Percentiles rank a stretch among this genome's conserved stretches.
phyloP scores from a whole-genome alignment of 2,797 vertebrate species.

The Neosalanx taihuensis region DNA sequence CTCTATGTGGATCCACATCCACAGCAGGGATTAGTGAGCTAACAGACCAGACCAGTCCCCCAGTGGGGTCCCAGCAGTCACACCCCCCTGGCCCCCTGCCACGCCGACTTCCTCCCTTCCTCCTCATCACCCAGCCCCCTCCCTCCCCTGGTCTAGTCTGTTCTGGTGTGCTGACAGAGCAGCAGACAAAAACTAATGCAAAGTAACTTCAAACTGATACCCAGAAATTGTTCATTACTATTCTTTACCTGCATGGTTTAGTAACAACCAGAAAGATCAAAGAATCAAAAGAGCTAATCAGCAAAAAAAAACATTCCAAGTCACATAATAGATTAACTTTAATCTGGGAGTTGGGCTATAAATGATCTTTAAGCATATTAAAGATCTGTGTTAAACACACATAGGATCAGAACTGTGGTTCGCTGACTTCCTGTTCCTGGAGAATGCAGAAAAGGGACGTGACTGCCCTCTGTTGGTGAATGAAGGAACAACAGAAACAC shows the following conservation, averaged over 20 bases:
- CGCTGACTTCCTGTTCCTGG: background rate
- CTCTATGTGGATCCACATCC: constrained; percentile 41
- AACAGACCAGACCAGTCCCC: background rate
- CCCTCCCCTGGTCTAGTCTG: constrained; percentile 11
- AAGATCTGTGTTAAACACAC: background rate
- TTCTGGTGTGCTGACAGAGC: background rate
- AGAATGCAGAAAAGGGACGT: constrained; percentile 23
- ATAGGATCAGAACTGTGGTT: background rate
- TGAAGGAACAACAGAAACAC: background rate
- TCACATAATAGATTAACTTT: background rate
- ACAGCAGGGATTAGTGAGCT: constrained; percentile 32
- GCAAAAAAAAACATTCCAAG: too few species aligned
- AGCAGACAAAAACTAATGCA: too few species aligned
- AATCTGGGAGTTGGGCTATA: background rate
- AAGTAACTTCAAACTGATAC: too few species aligned
- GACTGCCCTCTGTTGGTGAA: constrained; percentile 42
- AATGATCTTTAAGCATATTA: background rate
- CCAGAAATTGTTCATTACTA: too few species aligned
- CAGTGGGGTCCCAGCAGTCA: constrained; percentile 17
- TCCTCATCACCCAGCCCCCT: background rate
- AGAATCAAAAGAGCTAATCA: too few species aligned
- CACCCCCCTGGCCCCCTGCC: constrained; percentile 8
- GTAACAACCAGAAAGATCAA: too few species aligned
- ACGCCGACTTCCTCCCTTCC: background rate
- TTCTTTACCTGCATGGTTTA: too few species aligned